These are phyloP conservation scores for Salvator merianae DNA, from an alignment of 2,113 vertebrate genomes.

Conservation along the genomic window DNA sequence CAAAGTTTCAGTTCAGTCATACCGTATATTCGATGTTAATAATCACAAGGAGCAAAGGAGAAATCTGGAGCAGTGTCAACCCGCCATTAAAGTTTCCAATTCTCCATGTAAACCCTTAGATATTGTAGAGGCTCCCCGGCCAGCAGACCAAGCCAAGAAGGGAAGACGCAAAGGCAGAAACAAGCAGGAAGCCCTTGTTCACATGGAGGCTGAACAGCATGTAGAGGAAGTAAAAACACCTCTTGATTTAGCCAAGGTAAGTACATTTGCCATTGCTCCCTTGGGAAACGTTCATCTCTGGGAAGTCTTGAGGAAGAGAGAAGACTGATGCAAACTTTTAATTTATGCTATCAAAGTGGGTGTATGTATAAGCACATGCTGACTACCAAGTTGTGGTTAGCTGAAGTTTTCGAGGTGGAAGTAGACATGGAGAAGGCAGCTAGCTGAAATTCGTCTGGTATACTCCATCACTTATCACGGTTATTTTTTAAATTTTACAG, in stretches of 20 bases:
- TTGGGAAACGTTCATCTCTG: background rate
- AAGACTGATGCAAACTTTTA: background rate
- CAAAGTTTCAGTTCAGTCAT: background rate
- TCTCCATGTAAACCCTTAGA: slow-evolving; percentile 56
- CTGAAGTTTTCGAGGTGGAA: too few relatives aligned
- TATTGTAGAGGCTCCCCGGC: slow-evolving; percentile 68
- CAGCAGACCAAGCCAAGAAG: slow-evolving; percentile 83
- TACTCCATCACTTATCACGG: too few relatives aligned
- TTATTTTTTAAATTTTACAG: too few relatives aligned
- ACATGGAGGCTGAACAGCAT: slow-evolving; percentile 68
- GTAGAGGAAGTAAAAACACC: slow-evolving; percentile 90
- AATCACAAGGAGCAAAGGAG: background rate
- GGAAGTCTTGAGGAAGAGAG: too few relatives aligned
- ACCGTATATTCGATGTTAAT: too few relatives aligned
- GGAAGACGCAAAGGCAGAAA: slow-evolving; percentile 92
- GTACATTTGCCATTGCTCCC: background rate
- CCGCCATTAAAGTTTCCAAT: background rate
- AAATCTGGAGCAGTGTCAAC: too few relatives aligned
- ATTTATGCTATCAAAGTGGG: background rate
- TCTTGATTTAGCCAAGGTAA: slow-evolving; percentile 91
- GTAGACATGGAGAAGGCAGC: too few relatives aligned
- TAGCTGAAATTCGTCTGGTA: too few relatives aligned
- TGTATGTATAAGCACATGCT: too few relatives aligned
- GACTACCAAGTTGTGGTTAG: too few relatives aligned
- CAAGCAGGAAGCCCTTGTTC: slow-evolving; percentile 78